A percentile compares a stretch with the other conserved stretches of the same genome.
Conservation (phyloP, 2,888 invertebrate genomes). For the Cyrtodaria siliqua region DNA sequence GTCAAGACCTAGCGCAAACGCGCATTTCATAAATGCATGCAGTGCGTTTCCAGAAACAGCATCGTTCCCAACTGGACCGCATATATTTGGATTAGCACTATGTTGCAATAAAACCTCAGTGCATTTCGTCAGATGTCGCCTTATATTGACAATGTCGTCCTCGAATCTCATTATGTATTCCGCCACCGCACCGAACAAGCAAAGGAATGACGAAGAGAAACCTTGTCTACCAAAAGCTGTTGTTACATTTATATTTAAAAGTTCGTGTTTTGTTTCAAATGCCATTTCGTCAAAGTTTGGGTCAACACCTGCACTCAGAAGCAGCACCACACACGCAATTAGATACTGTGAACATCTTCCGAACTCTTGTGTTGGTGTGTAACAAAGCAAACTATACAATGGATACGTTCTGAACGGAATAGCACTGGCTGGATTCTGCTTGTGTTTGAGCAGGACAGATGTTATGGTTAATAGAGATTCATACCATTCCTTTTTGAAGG, state of each 20-base stretch:
- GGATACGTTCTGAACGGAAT: slow-evolving; percentile 80
- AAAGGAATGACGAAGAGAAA: slow-evolving; percentile 79
- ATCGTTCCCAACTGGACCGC: slow-evolving; percentile 63
- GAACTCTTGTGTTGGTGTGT: slow-evolving; percentile 70
- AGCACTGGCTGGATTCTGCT: slow-evolving; percentile 71
- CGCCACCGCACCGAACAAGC: slow-evolving; percentile 70
- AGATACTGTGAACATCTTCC: slow-evolving; percentile 71
- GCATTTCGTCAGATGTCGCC: slow-evolving; percentile 68
- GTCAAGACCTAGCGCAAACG: slow-evolving; percentile 60
- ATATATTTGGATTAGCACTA: slow-evolving; percentile 68
- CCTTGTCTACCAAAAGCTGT: slow-evolving; percentile 76
- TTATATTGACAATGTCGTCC: slow-evolving; percentile 51
- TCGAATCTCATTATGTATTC: slow-evolving; percentile 62
- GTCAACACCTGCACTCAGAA: slow-evolving; percentile 78
- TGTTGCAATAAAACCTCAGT: slow-evolving; percentile 74
- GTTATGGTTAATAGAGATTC: slow-evolving; percentile 76
- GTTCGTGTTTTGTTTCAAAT: slow-evolving; percentile 62
- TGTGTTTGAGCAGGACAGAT: slow-evolving; percentile 74
- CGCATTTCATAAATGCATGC: slow-evolving; percentile 69
- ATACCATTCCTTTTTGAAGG: slow-evolving; percentile 71
- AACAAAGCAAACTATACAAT: slow-evolving; percentile 79
- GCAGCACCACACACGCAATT: slow-evolving; percentile 68
- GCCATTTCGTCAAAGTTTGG: slow-evolving; percentile 81
- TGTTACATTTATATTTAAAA: slow-evolving; percentile 48
- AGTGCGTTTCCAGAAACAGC: slow-evolving; percentile 69